Base-by-base conservation (phyloP, 2,113 vertebrate species). In the Sapajus apella region DNA sequence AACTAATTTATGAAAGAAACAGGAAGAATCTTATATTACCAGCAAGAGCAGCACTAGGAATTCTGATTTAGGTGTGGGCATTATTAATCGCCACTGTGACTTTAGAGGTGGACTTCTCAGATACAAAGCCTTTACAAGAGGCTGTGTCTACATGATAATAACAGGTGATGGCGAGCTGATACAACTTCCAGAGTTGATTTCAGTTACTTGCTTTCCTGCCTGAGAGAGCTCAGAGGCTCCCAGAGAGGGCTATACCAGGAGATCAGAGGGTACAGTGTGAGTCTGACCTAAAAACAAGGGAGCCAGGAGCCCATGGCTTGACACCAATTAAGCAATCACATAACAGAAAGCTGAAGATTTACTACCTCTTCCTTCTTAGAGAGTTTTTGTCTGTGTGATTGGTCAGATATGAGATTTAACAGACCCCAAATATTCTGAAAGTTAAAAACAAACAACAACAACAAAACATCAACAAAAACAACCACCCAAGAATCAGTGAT, bases 1-100 rank as follows among this genome's bases (percentile, higher is more conserved):
- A 97, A 89, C 80, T 94, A 96, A 94, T 88, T 98, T 94, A 96
- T 92, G 93, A 93, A 97, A 96, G 96, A 92, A 97, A 97, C 7
- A 37, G 94, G 86, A 97, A 81, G 93, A 20, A 92, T 75, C 95
- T 84, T 94, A 45, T 56, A 84, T 66, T 73, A 68, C 61, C 80
- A 90, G 56, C 30, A 87, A 96, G 66, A 80, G 37, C 10, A 25
- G 76, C 52, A 56, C 77, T 10, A 90, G 75, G 66, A 37, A 91
- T 98, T 97, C 80, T 91, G 91, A 82, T 61, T 91, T 77, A 91
- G 90, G 68, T 40, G 37, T 84, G 87, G 77, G 92, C 76, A 72
- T 97, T 95, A 94, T 94, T 93, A 94, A 94, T 92, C 81, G 90
- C 25, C 56, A 11, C 73, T 27, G 43, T 40, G 88, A 84, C n/a